Conservation (phyloP, 2,797 vertebrate species). For the Catamblyrhynchus diadema region DNA sequence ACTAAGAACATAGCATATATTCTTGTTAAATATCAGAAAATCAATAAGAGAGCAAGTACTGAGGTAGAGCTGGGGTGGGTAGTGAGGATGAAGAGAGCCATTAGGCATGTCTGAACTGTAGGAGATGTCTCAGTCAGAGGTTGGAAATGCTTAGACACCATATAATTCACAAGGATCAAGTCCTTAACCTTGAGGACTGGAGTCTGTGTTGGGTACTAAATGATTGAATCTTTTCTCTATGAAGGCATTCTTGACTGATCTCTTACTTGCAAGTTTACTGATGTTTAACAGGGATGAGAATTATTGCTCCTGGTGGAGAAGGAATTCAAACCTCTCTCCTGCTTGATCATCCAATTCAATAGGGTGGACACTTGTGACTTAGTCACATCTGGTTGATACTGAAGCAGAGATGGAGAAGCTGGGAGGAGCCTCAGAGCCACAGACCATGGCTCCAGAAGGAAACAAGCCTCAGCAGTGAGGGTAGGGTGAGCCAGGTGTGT, state of each 20-base stretch:
- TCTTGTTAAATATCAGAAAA: background rate
- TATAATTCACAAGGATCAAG: background rate
- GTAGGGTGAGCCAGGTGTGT: background rate
- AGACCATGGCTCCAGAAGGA: accelerated
- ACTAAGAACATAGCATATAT: background rate
- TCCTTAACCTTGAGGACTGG: background rate
- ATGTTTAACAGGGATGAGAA: background rate
- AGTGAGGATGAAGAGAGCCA: background rate
- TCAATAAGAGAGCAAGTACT: background rate
- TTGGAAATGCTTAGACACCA: background rate
- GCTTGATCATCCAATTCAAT: background rate
- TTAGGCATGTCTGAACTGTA: background rate
- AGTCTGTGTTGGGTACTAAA: background rate
- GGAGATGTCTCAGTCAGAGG: background rate
- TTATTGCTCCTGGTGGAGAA: accelerated
- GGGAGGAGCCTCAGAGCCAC: background rate
- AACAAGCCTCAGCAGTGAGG: accelerated
- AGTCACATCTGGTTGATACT: background rate
- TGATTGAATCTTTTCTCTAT: background rate
- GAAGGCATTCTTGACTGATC: background rate
- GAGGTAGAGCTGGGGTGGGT: background rate
- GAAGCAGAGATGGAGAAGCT: background rate
- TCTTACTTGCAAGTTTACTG: background rate
- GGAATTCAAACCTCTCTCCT: background rate
- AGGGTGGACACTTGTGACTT: accelerated